Percentiles rank a stretch among this genome's conserved stretches.
These are phyloP conservation scores for Ladona fulva DNA, from an alignment of 1,140 invertebrate genomes.

Conservation along the genomic window DNA sequence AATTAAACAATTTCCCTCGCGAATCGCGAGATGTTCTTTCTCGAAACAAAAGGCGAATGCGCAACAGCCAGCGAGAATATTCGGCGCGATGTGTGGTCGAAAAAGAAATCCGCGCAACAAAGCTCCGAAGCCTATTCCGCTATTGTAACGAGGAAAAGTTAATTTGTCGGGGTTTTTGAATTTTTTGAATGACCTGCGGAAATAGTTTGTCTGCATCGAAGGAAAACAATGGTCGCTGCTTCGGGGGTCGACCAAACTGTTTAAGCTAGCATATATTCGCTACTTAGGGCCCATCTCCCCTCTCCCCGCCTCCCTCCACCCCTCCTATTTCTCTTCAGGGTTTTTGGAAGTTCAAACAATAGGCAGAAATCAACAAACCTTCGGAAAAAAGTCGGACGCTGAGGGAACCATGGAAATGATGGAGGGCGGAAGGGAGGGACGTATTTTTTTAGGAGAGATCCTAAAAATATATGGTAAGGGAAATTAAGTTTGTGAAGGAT, in stretches of 20 bases:
- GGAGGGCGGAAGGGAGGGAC: no score
- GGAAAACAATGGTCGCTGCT: neutral
- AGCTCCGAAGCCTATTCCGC: neutral
- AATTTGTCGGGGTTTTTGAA: neutral
- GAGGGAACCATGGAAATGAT: neutral
- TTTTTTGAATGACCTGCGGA: neutral
- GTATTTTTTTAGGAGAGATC: neutral
- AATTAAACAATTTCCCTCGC: no score
- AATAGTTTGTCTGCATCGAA: neutral
- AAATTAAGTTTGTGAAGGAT: conserved; percentile 1
- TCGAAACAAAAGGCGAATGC: neutral
- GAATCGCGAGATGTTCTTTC: no score
- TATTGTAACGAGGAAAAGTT: neutral
- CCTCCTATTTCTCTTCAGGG: neutral
- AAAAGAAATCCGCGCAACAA: neutral
- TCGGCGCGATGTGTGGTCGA: no score
- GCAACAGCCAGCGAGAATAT: neutral
- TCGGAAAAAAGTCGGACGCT: neutral
- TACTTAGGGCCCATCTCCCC: neutral
- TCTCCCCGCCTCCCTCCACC: neutral
- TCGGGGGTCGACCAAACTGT: neutral
- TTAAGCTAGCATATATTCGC: neutral
- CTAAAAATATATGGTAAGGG: neutral
- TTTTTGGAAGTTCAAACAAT: neutral
- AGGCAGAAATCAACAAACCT: neutral